Conservation (phyloP, 2,888 invertebrate genomes). For the Blomia tropicalis region DNA sequence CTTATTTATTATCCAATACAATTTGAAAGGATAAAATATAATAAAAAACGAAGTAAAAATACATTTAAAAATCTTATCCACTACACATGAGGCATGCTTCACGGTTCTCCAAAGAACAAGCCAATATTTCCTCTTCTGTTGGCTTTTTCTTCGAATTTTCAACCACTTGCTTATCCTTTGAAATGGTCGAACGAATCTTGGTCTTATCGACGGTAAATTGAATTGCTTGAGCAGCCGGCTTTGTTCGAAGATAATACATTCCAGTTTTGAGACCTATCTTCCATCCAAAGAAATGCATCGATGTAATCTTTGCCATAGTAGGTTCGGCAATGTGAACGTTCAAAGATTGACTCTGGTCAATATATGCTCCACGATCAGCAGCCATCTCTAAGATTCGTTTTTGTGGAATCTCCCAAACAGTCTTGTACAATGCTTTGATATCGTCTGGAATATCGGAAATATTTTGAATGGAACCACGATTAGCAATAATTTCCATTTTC, state of each 20-base stretch:
- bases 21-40: no score
- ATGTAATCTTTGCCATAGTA: constrained; percentile 77
- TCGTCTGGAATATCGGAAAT: constrained; percentile 68
- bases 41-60: no score
- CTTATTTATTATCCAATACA: no score
- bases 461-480: constrained; percentile 69
- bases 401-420: constrained; percentile 93
- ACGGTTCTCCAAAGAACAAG: constrained; percentile 69
- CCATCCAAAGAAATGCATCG: constrained; percentile 98
- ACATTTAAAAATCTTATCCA: no score
- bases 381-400: constrained; percentile 87
- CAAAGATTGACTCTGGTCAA: constrained; percentile 95
- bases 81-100: constrained; percentile 67
- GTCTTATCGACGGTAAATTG: constrained; percentile 93
- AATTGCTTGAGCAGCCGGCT: constrained; percentile 86
- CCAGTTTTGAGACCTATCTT: constrained; percentile 91
- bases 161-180: not conserved
- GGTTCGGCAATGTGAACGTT: constrained; percentile 94
- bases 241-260: constrained; percentile 94
- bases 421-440: constrained; percentile 74
- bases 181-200: constrained; percentile 34
- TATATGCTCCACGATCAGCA: constrained; percentile 89
- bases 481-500: constrained; percentile 80
- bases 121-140: constrained; percentile 54
- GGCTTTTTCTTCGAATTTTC: constrained; percentile 32